These are phyloP conservation scores for Eucera pruinosa DNA, from an alignment of 2,888 invertebrate genomes.

Conservation along the genomic window DNA sequence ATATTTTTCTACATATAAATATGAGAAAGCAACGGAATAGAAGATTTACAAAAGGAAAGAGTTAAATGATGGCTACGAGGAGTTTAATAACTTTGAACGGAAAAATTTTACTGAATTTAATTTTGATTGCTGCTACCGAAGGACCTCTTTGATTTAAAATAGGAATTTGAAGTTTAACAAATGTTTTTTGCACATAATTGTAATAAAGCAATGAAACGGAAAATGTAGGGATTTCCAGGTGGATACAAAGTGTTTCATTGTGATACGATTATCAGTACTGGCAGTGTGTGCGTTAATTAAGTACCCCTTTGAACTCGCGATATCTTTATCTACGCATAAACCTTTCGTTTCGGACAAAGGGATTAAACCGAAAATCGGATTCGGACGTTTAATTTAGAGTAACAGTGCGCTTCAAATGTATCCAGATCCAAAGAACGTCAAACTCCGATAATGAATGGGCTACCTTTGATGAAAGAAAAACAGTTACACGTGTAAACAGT, in stretches of 20 bases:
- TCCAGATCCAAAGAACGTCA: slow-evolving; percentile 7
- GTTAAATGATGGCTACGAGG: too few species aligned
- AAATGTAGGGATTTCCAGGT: slow-evolving; percentile 2
- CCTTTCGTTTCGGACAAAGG: slow-evolving; percentile 59
- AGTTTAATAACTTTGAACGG: too few species aligned
- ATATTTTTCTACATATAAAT: too few species aligned
- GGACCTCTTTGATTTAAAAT: too few species aligned
- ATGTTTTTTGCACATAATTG: background rate
- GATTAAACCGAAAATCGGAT: slow-evolving; percentile 72
- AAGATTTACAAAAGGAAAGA: too few species aligned
- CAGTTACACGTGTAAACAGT: background rate
- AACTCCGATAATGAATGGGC: slow-evolving; percentile 27
- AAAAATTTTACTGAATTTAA: too few species aligned
- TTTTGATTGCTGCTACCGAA: too few species aligned
- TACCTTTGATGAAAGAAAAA: slow-evolving; percentile 27
- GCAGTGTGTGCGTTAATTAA: slow-evolving; percentile 56
- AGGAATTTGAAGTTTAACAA: too few species aligned
- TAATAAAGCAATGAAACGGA: background rate
- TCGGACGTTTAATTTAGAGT: slow-evolving; percentile 51
- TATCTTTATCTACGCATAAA: slow-evolving; percentile 60
- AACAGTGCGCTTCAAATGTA: slow-evolving; percentile 23
- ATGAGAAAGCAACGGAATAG: too few species aligned
- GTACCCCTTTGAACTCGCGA: slow-evolving; percentile 66
- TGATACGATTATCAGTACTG: slow-evolving; percentile 30
- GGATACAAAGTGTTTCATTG: slow-evolving; percentile 15